phyloP scores from a whole-genome alignment of 2,888 invertebrate species.

The Melinaea marsaeus region DNA sequence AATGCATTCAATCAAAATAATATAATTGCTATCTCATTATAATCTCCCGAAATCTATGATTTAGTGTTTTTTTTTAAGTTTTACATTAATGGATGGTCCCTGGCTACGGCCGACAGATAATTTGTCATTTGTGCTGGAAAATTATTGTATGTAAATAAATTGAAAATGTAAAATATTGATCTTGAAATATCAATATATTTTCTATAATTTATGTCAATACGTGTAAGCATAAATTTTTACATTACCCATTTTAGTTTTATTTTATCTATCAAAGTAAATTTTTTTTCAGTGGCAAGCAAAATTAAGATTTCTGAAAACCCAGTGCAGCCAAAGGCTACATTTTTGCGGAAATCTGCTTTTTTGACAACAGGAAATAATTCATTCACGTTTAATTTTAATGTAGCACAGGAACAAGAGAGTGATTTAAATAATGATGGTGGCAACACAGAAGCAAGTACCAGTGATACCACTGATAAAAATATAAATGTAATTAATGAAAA shows the following conservation, averaged over 20 bases:
- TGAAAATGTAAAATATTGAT: not conserved
- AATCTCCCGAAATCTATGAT: no score
- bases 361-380: constrained; percentile 69
- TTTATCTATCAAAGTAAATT: constrained; percentile 26
- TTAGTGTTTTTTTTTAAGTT: no score
- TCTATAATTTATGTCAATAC: constrained; percentile 11
- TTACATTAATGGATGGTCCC: no score
- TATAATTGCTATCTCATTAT: no score
- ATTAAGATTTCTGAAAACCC: constrained; percentile 76
- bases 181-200: not conserved
- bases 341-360: constrained; percentile 82
- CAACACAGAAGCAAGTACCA: constrained; percentile 31
- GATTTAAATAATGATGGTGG: constrained; percentile 32
- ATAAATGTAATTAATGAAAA: constrained; percentile 26
- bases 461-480: constrained; percentile 15
- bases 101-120: not conserved
- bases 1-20: no score
- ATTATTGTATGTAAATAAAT: constrained; percentile 2
- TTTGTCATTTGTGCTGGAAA: constrained; percentile 3
- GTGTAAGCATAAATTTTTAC: constrained; percentile 12
- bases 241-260: constrained; percentile 10
- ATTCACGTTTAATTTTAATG: constrained; percentile 75
- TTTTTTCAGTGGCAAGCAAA: constrained; percentile 74
- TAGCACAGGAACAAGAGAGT: constrained; percentile 48
- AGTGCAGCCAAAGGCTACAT: constrained; percentile 79